These are phyloP conservation scores for Alloscopus bannaensis DNA, from an alignment of 2,888 invertebrate genomes.

Conservation along the genomic window DNA sequence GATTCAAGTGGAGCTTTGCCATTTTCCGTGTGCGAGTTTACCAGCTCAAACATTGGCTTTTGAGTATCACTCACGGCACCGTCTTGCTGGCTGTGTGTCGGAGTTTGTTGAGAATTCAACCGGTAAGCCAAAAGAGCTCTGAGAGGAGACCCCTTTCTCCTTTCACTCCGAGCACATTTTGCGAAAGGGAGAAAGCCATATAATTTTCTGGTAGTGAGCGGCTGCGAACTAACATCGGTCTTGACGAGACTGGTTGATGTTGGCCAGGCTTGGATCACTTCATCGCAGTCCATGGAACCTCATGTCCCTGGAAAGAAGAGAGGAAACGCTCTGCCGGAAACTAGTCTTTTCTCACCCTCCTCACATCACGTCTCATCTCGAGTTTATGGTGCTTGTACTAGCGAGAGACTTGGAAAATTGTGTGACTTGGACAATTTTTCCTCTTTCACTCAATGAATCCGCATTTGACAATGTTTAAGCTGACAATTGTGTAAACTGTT, in stretches of 20 bases:
- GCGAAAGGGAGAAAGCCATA: neutral
- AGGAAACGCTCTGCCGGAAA: conserved; percentile 51
- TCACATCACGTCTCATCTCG: too few species aligned
- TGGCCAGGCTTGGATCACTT: conserved; percentile 28
- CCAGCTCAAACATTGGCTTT: neutral
- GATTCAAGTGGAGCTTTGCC: conserved; percentile 16
- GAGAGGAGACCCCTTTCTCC: conserved; percentile 8
- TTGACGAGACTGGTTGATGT: conserved; percentile 31
- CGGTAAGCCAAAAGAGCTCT: conserved; percentile 23
- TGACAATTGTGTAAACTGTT: too few species aligned
- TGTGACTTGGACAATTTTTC: too few species aligned
- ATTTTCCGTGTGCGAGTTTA: neutral
- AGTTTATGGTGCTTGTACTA: too few species aligned
- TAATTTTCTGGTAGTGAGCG: neutral
- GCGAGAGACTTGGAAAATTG: too few species aligned
- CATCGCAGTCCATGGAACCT: conserved; percentile 56
- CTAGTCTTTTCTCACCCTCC: conserved; percentile 49
- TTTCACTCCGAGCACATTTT: neutral
- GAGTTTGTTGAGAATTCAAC: conserved; percentile 19
- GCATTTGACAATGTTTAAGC: too few species aligned
- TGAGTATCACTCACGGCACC: neutral
- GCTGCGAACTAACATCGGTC: neutral
- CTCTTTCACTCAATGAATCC: too few species aligned
- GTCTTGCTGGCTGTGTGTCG: neutral
- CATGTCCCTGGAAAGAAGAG: conserved; percentile 58